phyloP scores from a whole-genome alignment of 2,888 invertebrate genomes.

The Halictus quadricinctus region DNA sequence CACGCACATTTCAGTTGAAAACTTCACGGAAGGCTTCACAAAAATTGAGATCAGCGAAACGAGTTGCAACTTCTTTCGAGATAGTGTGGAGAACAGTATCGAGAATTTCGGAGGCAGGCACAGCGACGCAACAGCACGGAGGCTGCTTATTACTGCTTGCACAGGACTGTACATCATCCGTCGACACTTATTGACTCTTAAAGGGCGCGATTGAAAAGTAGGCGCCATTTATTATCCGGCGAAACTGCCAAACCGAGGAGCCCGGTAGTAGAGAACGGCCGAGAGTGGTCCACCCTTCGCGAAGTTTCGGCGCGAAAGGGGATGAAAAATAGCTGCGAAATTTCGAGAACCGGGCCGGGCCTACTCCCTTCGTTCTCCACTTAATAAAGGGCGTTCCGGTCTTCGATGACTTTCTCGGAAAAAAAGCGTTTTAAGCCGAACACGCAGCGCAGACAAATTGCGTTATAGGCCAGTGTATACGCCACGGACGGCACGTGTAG shows the following conservation, averaged over 20 bases:
- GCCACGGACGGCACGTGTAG: constrained; percentile 31
- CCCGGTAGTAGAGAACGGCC: constrained; percentile 27
- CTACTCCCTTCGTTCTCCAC: constrained; percentile 48
- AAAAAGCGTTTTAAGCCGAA: constrained; percentile 51
- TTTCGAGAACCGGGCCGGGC: constrained; percentile 59
- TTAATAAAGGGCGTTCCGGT: constrained; percentile 67
- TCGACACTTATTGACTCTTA: constrained; percentile 82
- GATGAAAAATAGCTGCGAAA: constrained; percentile 74
- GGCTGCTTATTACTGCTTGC: constrained; percentile 71
- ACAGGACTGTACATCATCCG: constrained; percentile 78
- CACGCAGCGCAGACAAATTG: constrained; percentile 60
- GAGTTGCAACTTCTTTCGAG: neutral
- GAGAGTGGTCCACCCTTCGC: constrained; percentile 58
- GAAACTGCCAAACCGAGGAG: constrained; percentile 37
- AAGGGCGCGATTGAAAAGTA: constrained; percentile 80
- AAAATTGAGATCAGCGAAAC: neutral
- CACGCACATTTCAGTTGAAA: neutral
- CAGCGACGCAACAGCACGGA: constrained; percentile 14
- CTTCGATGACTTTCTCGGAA: constrained; percentile 55
- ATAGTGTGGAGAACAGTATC: neutral
- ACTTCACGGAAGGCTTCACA: neutral
- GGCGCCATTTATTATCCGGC: constrained; percentile 69
- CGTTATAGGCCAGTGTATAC: constrained; percentile 50
- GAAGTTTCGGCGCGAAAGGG: constrained; percentile 63
- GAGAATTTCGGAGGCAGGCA: constrained; percentile 10